Evolutionary conservation across 2,797 vertebrate genomes (phyloP).

Genomic region (Myripristis murdjan): DNA sequence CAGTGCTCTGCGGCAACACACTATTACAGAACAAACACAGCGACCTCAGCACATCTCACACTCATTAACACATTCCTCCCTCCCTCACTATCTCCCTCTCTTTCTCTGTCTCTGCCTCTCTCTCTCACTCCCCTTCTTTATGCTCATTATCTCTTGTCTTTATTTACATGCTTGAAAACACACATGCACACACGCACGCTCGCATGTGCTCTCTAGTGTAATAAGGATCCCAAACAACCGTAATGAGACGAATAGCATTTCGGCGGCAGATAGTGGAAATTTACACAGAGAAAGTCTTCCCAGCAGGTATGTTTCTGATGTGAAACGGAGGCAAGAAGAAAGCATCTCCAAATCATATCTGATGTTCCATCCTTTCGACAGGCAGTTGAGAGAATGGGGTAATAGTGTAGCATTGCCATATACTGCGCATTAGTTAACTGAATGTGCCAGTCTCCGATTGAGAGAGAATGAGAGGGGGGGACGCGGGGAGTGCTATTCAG

Average conservation of each 20-base stretch:
- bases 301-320: conserved; percentile 77
- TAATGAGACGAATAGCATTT: conserved; percentile 79
- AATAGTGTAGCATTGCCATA: conserved; percentile 65
- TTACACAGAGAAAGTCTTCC: conserved; percentile 67
- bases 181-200: conserved; percentile 59
- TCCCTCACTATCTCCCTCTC: conserved; percentile 56
- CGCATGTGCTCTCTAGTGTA: conserved; percentile 61
- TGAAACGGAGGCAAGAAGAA: conserved; percentile 72
- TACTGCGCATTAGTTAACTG: conserved; percentile 78
- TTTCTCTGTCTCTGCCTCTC: conserved; percentile 28
- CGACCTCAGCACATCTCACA: conserved; percentile 83
- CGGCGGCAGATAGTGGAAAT: conserved; percentile 60
- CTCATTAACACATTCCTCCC: conserved; percentile 83
- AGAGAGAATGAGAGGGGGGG: conserved; percentile 54
- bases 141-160: conserved; percentile 81
- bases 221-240: conserved; percentile 77
- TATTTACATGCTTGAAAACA: conserved; percentile 83
- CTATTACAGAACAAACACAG: conserved; percentile 87
- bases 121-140: conserved; percentile 61
- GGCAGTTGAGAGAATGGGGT: conserved; percentile 72
- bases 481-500: conserved; percentile 54
- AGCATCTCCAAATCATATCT: conserved; percentile 75
- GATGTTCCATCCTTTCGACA: conserved; percentile 69
- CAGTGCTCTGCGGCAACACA: conserved; percentile 80
- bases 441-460: conserved; percentile 79